These are phyloP conservation scores for Hipposideros armiger DNA, from an alignment of 2,113 vertebrate genomes.

Conservation along the genomic window DNA sequence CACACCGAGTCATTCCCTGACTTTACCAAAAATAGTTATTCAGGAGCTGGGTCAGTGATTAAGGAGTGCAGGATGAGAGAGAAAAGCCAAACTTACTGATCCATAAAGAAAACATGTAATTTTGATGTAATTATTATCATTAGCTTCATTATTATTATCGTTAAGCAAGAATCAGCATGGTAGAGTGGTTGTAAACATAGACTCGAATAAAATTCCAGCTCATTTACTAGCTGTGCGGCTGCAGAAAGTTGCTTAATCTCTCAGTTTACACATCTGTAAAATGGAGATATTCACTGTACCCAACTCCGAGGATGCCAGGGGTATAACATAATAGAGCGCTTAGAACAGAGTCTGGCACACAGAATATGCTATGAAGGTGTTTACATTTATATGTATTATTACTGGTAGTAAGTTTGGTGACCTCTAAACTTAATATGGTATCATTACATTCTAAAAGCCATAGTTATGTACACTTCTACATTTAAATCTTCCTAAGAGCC, in stretches of 20 bases:
- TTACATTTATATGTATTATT: background rate
- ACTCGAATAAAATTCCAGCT: background rate
- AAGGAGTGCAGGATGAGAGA: background rate
- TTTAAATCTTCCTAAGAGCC: background rate
- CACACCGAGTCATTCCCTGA: background rate
- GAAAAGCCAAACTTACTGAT: background rate
- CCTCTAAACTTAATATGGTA: background rate
- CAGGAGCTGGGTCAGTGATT: slow-evolving; percentile 17
- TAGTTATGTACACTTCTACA: rapidly evolving
- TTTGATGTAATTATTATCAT: background rate
- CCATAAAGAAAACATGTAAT: background rate
- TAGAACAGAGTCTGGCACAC: background rate
- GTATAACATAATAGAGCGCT: background rate
- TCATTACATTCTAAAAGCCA: background rate
- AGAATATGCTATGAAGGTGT: background rate
- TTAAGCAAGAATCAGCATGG: background rate
- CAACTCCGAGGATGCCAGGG: too few species aligned
- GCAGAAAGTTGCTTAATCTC: background rate
- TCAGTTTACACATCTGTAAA: background rate
- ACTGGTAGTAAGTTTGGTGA: background rate
- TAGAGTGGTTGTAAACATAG: background rate
- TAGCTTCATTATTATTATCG: background rate
- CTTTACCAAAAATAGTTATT: slow-evolving; percentile 47
- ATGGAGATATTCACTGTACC: background rate
- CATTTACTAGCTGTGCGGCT: background rate